Base-by-base conservation (phyloP, 2,113 vertebrate genomes). In the Zosterops lateralis region DNA sequence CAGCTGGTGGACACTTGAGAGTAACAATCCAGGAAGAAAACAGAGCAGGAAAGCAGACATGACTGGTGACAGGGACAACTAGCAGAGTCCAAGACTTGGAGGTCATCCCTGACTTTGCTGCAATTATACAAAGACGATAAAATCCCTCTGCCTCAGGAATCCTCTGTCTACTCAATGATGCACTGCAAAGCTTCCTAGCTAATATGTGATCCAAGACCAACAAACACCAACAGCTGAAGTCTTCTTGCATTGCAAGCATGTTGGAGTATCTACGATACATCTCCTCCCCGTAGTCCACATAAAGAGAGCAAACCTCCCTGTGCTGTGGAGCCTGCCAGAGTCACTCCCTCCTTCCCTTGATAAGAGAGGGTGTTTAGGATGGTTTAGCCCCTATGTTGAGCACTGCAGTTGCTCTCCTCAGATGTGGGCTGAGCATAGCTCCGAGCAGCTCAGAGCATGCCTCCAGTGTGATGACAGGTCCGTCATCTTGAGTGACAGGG, bases 361-460 rank as follows among this genome's bases (percentile, higher is more conserved):
- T 2, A 2, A 61, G 8, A 6, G 6, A 56, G 19, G 26, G 10
- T 3, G 1, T 71, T 56, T 32, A 26, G 56, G 31, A 25, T 20
- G 19, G 14, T 22, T 42, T 28, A 58, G 22, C 3, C 16, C 24
- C 42, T 24, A 0, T 1, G 2, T 3, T 47, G 64, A 81, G 67
- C 34, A 71, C 13, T 0, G 7, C 21, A 40, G 31, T 9, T 58
- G 10, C 19, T 61, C 22, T 68, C 6, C 31, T 91, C 54, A 73
- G 54, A 36, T 36, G 62, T 65, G 57, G 44, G 57, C 24, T 75
- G 13, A 60, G 24, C 40, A 53, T 2, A 53, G 18, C 53, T 75
- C 19, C 14, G 28, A 70, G 65, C 0, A 1, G 47, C 61, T 60
- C 0, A 0, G 50, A 83, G 45, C 40, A 62, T 54, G 78, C 32